phyloP scores from a whole-genome alignment of 2,113 vertebrate species.

The Psilopogon haemacephalus region DNA sequence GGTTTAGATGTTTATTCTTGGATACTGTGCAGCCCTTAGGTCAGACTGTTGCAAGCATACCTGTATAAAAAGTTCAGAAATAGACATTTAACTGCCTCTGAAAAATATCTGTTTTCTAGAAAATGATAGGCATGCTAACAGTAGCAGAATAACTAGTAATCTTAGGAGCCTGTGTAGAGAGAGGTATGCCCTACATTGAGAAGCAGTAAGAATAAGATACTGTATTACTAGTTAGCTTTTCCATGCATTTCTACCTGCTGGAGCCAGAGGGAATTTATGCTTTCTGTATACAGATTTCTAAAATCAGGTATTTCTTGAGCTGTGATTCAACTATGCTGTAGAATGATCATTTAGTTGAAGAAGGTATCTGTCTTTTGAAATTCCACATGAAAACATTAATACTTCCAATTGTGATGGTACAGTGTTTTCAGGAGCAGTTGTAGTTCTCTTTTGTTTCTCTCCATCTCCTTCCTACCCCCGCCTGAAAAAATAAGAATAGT shows the following conservation, averaged over 20 bases:
- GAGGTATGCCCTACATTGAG: not conserved
- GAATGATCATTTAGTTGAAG: not conserved
- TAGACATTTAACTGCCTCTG: not conserved
- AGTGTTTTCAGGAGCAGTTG: not conserved
- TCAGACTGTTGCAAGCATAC: not conserved
- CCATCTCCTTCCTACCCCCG: not conserved
- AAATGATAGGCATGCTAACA: not conserved
- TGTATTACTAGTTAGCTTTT: not conserved
- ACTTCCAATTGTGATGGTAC: not conserved
- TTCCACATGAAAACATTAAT: not conserved
- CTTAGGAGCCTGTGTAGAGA: not conserved
- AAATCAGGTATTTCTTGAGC: not conserved
- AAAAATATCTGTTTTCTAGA: not conserved
- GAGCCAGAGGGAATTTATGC: not conserved
- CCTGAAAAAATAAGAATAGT: not conserved
- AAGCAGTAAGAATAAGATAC: not conserved
- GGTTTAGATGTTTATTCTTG: slow-evolving; percentile 1
- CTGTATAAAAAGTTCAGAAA: not conserved
- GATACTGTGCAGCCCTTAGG: not conserved
- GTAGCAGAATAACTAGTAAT: not conserved
- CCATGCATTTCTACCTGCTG: not conserved
- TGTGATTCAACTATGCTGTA: not conserved
- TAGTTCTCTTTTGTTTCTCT: not conserved
- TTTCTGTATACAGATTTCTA: not conserved
- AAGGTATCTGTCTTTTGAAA: not conserved